Percentiles rank a stretch among this genome's conserved stretches.
phyloP scores from a whole-genome alignment of 2,113 vertebrate species.

The Alligator mississippiensis region DNA sequence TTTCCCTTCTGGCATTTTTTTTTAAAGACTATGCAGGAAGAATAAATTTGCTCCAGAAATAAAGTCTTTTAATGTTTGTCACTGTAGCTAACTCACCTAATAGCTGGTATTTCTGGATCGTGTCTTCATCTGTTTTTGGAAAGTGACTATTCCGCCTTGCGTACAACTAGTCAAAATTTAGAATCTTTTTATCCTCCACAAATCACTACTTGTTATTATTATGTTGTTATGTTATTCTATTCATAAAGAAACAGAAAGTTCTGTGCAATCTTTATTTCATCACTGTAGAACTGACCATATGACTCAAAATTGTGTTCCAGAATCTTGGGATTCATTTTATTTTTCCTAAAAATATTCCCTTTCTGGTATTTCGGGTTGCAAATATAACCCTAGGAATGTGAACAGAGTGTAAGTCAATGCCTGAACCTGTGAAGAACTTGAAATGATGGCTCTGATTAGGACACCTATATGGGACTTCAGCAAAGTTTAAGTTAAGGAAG shows the following conservation, averaged over 20 bases:
- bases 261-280: background rate
- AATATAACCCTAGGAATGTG: background rate
- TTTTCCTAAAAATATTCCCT: background rate
- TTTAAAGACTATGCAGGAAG: background rate
- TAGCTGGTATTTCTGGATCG: background rate
- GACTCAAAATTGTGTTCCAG: background rate
- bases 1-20: background rate
- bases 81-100: background rate
- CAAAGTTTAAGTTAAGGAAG: too few species aligned
- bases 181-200: background rate
- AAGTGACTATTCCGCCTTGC: background rate
- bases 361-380: background rate
- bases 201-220: background rate
- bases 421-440: background rate
- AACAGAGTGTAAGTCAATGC: background rate
- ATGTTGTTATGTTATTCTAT: background rate
- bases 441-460: background rate
- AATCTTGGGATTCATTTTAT: background rate
- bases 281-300: background rate
- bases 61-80: background rate
- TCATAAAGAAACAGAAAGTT: background rate
- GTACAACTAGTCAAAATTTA: background rate
- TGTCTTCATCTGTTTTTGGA: background rate
- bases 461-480: too few species aligned
- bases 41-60: background rate